phyloP scores from a whole-genome alignment of 2,113 vertebrate species.

The Nipponia nippon region DNA sequence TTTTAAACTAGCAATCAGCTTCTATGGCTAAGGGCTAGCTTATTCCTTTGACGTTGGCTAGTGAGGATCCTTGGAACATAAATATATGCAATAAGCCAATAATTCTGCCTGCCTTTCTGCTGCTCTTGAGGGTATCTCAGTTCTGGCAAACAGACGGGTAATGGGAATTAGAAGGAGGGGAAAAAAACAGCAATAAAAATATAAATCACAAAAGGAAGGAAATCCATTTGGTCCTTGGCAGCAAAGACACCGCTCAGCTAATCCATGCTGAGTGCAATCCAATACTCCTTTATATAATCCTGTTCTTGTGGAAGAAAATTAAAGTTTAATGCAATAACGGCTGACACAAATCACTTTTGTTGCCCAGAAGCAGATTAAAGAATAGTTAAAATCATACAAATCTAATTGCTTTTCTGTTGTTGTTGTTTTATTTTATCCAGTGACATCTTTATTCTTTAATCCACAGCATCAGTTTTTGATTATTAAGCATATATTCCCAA shows the following conservation, averaged over 20 bases:
- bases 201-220: constrained; percentile 83
- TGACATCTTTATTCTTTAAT: constrained; percentile 76
- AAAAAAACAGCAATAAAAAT: constrained; percentile 75
- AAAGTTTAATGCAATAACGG: constrained; percentile 84
- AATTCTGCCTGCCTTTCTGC: constrained; percentile 67
- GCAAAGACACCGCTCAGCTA: constrained; percentile 73
- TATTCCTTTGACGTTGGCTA: constrained; percentile 46
- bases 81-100: constrained; percentile 74
- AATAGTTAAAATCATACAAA: constrained; percentile 80
- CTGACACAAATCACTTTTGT: constrained; percentile 83
- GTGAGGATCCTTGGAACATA: constrained; percentile 68
- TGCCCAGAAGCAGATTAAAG: constrained; percentile 83
- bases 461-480: constrained; percentile 66
- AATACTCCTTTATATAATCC: constrained; percentile 83
- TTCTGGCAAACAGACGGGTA: constrained; percentile 75
- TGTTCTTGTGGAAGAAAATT: constrained; percentile 80
- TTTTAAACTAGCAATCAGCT: constrained; percentile 35
- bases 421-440: constrained; percentile 65
- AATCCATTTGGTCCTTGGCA: constrained; percentile 81
- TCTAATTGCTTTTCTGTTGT: constrained; percentile 72
- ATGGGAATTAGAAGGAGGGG: constrained; percentile 73
- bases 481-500: constrained; percentile 69
- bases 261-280: constrained; percentile 83
- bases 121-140: constrained; percentile 67
- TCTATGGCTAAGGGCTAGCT: constrained; percentile 32